Evolutionary conservation across 2,888 invertebrate species (phyloP).

Genomic region (Julus scandinavius): DNA sequence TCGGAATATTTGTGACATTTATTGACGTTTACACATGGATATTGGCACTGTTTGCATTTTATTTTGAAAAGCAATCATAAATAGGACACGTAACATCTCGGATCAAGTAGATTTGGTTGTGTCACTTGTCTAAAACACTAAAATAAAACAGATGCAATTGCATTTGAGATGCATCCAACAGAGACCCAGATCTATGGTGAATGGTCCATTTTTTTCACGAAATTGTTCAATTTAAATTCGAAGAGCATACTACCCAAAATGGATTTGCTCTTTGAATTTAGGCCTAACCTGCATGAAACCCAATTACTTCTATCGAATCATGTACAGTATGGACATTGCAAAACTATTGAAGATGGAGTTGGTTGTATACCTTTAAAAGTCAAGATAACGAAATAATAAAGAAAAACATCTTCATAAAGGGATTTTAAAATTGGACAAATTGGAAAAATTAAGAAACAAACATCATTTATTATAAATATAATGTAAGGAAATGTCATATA

Average conservation of each 20-base stretch:
- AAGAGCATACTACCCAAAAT: not conserved
- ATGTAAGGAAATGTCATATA: too few species aligned
- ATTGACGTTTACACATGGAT: not conserved
- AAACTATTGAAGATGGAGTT: too few species aligned
- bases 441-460: too few species aligned
- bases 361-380: too few species aligned
- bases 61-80: not conserved
- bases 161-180: not conserved
- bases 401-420: too few species aligned
- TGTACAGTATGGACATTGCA: too few species aligned
- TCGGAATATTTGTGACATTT: not conserved
- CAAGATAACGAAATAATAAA: too few species aligned
- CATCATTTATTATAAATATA: too few species aligned
- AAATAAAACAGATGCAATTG: slow-evolving; percentile 24
- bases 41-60: too few species aligned
- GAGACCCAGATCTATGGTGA: not conserved
- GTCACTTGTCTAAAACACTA: not conserved
- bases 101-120: not conserved
- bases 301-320: not conserved
- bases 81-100: not conserved
- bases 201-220: not conserved
- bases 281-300: not conserved
- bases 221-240: not conserved
- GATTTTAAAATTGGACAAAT: too few species aligned
- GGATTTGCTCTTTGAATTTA: not conserved